phyloP scores from a whole-genome alignment of 2,797 vertebrate species.

The Anolis apletophallus region DNA sequence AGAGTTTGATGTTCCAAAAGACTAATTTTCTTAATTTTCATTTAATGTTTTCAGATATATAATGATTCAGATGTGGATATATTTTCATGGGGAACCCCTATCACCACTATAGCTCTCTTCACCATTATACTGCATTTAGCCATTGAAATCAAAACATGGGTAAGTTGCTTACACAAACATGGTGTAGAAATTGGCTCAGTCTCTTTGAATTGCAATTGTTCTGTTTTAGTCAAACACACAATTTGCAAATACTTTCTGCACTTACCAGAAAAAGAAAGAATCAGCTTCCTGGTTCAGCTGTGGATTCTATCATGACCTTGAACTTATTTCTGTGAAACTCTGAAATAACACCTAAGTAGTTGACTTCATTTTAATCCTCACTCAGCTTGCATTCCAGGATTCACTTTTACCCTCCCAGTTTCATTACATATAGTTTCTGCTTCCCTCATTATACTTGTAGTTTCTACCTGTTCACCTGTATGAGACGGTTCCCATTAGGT shows the following conservation, averaged over 20 bases:
- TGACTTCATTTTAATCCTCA: background rate
- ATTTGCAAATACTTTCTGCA: background rate
- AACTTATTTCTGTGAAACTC: background rate
- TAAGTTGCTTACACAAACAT: constrained; percentile 72
- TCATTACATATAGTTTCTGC: background rate
- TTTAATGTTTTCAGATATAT: constrained; percentile 84
- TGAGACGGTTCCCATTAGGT: background rate
- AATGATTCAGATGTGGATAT: constrained; percentile 91
- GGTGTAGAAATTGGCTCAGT: background rate
- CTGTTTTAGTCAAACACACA: background rate
- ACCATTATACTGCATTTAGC: constrained; percentile 95
- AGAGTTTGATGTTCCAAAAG: constrained; percentile 14
- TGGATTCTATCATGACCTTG: background rate
- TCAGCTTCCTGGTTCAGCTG: background rate
- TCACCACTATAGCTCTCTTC: constrained; percentile 90
- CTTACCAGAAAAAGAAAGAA: background rate
- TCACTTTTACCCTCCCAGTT: background rate
- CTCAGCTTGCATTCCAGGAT: background rate
- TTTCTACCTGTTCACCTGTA: background rate
- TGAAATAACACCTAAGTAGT: background rate
- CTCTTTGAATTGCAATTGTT: background rate
- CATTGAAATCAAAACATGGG: constrained; percentile 98
- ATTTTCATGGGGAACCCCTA: constrained; percentile 96
- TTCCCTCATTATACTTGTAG: background rate
- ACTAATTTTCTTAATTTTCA: constrained; percentile 19